Base-by-base conservation (phyloP, 1,140 invertebrate species). In the Lordiphosa collinella region DNA sequence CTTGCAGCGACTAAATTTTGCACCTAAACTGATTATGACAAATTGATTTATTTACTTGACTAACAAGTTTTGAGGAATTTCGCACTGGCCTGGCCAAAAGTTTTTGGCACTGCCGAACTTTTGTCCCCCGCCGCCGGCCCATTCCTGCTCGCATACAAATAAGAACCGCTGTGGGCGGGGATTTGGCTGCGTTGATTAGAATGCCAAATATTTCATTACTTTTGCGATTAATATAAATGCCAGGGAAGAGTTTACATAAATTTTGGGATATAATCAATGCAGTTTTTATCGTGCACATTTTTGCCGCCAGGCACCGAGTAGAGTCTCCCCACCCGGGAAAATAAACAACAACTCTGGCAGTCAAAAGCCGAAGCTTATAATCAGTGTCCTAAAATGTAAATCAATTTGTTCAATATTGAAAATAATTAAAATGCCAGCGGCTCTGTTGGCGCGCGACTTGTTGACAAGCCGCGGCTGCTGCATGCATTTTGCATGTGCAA, bases 21-120 rank as follows among this genome's bases (percentile, higher is more conserved):
- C 69, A 86, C 75, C 76, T 86, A 76, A 86, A 78, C 82, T 86
- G 82, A 86, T 86, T 86, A 86, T 86, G 82, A 86, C 82, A 86
- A 86, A 86, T 86, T 86, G 82, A 86, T 86, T 86, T 86, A 86
- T 86, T 86, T 86, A 86, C 82, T 86, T 86, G 57, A 82, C 82
- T 86, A 86, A 86, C 82, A 86, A 86, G 82, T 86, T 86, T 80
- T 65, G 67, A 76, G 53, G 59, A 82, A 82, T 78, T 82, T 64
- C 67, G 43, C 52, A 7, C 25, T 63, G 73, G 54, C 50, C 72
- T 51, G 53, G 50, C 61, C 53, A 72, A 76, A 82, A 82, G 58
- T 76, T 71, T 82, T 69, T 63, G 68, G 54, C 74, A 54, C 72
- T 66, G 63, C 13, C 53, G 40, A 64, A 72, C 46, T 82, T 82